Evolutionary conservation across 2,797 vertebrate genomes (phyloP).

Genomic region (Spinus pinus): DNA sequence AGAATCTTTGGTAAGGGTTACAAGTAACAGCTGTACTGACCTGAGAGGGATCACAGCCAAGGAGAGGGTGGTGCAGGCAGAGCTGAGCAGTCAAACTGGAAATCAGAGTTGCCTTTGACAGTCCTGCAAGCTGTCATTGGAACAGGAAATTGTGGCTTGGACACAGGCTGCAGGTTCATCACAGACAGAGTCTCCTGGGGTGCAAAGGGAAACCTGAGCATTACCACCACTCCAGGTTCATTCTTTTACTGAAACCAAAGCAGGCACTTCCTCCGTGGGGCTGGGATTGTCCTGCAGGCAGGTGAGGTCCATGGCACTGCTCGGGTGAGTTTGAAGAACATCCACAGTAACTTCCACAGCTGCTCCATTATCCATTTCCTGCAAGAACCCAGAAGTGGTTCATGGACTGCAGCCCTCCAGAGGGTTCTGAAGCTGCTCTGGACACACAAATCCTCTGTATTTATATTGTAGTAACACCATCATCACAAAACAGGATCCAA

Average conservation of each 20-base stretch:
- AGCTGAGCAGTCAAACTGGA: neutral
- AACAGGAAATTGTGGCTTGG: neutral
- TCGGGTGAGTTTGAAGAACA: neutral
- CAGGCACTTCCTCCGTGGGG: neutral
- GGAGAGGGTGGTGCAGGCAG: neutral
- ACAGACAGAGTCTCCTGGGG: accelerated
- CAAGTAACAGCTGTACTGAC: neutral
- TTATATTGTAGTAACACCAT: neutral
- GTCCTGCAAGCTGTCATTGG: neutral
- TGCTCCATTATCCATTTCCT: neutral
- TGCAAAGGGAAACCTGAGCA: neutral
- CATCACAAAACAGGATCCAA: neutral
- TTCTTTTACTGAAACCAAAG: neutral
- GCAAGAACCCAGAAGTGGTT: neutral
- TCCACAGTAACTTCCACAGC: neutral
- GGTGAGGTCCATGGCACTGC: accelerated
- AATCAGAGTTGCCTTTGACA: accelerated
- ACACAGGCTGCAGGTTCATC: neutral
- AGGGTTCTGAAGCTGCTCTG: neutral
- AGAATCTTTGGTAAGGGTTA: neutral
- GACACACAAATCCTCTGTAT: neutral
- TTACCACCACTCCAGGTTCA: too few species aligned
- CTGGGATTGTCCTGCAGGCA: neutral
- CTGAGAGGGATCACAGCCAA: neutral
- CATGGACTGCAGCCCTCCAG: neutral